A percentile compares a stretch with the other conserved stretches of the same genome.
These are phyloP conservation scores for Tadarida brasiliensis DNA, from an alignment of 2,797 vertebrate species.

Conservation along the genomic window DNA sequence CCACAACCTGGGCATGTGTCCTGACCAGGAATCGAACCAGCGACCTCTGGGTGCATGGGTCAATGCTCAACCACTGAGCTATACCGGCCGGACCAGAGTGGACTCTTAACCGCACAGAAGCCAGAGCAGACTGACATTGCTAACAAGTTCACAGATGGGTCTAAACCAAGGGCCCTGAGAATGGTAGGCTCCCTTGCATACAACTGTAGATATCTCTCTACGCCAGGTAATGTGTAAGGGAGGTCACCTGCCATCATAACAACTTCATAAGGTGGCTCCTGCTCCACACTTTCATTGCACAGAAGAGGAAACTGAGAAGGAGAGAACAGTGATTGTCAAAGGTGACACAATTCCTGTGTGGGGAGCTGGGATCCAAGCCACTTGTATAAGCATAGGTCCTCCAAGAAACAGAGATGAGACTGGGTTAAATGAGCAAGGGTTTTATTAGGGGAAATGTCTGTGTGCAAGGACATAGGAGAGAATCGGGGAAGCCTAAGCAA, in stretches of 20 bases:
- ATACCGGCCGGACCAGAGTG: neutral
- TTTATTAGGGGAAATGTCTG: neutral
- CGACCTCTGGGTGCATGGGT: too few species aligned
- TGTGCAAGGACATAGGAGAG: neutral
- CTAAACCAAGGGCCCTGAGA: neutral
- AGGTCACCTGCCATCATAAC: neutral
- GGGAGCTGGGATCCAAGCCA: neutral
- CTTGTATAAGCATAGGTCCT: neutral
- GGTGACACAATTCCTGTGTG: neutral
- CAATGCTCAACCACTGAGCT: too few species aligned
- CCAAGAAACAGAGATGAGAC: neutral
- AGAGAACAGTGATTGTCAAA: neutral
- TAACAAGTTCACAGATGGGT: neutral
- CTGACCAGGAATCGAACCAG: too few species aligned
- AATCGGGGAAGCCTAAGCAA: neutral
- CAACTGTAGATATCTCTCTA: neutral
- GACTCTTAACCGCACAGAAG: neutral
- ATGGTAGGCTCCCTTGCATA: neutral
- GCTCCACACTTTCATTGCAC: neutral
- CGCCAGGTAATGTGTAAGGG: neutral
- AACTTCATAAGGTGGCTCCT: neutral
- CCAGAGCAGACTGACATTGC: neutral
- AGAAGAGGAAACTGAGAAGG: constrained; percentile 27
- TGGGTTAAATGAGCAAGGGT: neutral
- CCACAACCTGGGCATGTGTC: too few species aligned